Conservation (phyloP, 2,888 invertebrate genomes). For the Deilephila elpenor region DNA sequence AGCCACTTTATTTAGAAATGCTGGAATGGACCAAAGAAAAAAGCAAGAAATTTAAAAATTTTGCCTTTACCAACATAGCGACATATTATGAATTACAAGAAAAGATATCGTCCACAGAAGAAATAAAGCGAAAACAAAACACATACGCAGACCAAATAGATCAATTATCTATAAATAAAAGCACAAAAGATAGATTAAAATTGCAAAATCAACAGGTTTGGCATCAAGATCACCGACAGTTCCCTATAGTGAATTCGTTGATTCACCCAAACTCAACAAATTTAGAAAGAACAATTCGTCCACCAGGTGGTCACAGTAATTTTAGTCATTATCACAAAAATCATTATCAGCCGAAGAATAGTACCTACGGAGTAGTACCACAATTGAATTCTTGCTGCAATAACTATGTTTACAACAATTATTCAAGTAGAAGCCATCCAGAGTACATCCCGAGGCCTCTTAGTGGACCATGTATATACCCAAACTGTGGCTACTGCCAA, state of each 20-base stretch:
- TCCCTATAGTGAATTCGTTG: neutral
- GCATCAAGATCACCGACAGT: no score
- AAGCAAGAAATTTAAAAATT: conserved; percentile 29
- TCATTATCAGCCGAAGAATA: neutral
- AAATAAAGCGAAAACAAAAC: neutral
- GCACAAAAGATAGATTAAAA: neutral
- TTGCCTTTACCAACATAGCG: neutral
- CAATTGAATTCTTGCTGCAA: neutral
- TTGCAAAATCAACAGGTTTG: neutral
- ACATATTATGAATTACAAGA: neutral
- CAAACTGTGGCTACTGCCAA: neutral
- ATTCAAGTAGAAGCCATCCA: neutral
- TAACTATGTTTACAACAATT: neutral
- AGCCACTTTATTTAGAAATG: conserved; percentile 49
- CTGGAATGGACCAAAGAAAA: conserved; percentile 50
- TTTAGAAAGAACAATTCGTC: neutral
- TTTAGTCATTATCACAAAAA: neutral
- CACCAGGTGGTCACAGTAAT: neutral
- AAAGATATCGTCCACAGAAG: neutral
- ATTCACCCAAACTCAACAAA: neutral
- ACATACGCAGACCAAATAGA: neutral
- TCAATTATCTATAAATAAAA: neutral
- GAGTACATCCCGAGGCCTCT: neutral
- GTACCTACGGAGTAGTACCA: neutral
- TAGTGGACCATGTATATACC: neutral